These are phyloP conservation scores for Bradypodion ventrale DNA, from an alignment of 2,797 vertebrate genomes.

Conservation along the genomic window DNA sequence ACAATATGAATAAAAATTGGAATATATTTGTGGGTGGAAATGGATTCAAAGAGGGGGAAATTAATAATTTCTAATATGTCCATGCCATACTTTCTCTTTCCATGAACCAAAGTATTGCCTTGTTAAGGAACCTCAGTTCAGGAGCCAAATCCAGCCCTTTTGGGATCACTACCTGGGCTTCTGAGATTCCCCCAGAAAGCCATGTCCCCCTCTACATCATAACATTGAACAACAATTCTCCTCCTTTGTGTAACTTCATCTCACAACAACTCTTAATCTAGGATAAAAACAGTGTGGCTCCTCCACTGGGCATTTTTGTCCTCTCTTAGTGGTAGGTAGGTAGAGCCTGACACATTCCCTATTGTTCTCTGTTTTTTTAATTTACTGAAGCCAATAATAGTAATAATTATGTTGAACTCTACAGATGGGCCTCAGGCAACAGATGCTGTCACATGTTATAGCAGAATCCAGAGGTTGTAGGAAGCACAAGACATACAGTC, in stretches of 20 bases:
- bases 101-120: neutral
- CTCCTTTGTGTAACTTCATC: neutral
- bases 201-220: neutral
- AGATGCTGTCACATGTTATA: neutral
- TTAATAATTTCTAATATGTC: neutral
- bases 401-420: neutral
- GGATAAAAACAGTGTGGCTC: neutral
- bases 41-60: neutral
- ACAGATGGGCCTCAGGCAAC: too few relatives aligned
- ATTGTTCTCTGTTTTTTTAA: neutral
- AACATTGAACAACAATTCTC: neutral
- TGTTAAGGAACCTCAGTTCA: neutral
- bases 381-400: neutral
- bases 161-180: neutral
- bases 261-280: neutral
- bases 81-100: neutral
- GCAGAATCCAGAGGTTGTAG: neutral
- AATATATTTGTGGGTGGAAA: neutral
- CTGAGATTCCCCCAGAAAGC: neutral
- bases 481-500: neutral
- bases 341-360: neutral
- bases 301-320: neutral
- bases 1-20: neutral
- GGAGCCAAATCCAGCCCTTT: neutral
- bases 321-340: neutral